These are phyloP conservation scores for Indicator maculatus DNA, from an alignment of 2,113 vertebrate genomes.

Conservation along the genomic window DNA sequence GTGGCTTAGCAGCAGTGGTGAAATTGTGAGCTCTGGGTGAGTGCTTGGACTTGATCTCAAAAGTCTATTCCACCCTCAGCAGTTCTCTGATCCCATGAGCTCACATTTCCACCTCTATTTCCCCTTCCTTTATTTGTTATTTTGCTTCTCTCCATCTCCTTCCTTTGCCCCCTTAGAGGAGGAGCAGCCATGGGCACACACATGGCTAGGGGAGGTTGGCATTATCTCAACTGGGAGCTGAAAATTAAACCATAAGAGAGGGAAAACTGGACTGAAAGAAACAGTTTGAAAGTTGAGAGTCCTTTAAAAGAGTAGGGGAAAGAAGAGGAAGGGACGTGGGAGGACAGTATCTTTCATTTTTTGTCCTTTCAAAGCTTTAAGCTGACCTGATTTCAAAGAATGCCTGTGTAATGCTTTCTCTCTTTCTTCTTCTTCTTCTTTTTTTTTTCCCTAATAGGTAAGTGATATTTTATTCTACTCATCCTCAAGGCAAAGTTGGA, in stretches of 20 bases:
- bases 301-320: slow-evolving; percentile 56
- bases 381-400: slow-evolving; percentile 78
- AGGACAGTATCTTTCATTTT: slow-evolving; percentile 62
- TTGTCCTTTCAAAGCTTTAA: slow-evolving; percentile 72
- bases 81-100: no score
- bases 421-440: slow-evolving; percentile 46
- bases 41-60: no score
- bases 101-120: not conserved
- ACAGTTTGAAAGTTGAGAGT: slow-evolving; percentile 29
- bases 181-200: accelerated
- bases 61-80: no score
- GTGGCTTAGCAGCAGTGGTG: no score
- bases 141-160: not conserved
- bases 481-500: slow-evolving; percentile 72
- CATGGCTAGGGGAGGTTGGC: not conserved
- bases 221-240: accelerated
- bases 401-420: slow-evolving; percentile 34
- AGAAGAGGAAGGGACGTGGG: slow-evolving; percentile 56
- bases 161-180: not conserved
- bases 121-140: not conserved
- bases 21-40: no score
- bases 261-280: not conserved
- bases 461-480: slow-evolving; percentile 77
- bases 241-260: not conserved
- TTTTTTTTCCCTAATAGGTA: slow-evolving; percentile 64